Evolutionary conservation across 2,888 invertebrate genomes (phyloP).

Genomic region (Aphidius colemani): DNA sequence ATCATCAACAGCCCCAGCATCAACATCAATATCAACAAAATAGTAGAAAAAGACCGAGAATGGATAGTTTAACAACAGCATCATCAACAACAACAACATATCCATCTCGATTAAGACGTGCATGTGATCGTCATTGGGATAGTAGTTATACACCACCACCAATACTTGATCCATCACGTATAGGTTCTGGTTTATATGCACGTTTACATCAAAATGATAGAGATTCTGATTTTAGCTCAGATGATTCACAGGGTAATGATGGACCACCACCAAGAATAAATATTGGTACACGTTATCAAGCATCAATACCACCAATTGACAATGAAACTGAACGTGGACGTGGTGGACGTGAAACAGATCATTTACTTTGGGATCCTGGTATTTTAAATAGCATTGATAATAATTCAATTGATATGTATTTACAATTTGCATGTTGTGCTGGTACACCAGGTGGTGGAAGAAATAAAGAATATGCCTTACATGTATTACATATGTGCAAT

Average conservation of each 20-base stretch:
- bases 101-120: conserved; percentile 57
- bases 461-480: conserved; percentile 91
- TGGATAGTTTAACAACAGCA: conserved; percentile 56
- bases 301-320: conserved; percentile 70
- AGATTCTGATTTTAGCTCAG: conserved; percentile 54
- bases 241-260: conserved; percentile 57
- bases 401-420: conserved; percentile 89
- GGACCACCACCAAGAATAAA: conserved; percentile 78
- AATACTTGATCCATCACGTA: conserved; percentile 88
- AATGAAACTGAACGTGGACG: conserved; percentile 61
- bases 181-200: conserved; percentile 81
- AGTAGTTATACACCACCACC: conserved; percentile 88
- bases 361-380: conserved; percentile 86
- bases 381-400: conserved; percentile 73
- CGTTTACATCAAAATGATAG: conserved; percentile 57
- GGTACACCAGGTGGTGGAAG: conserved; percentile 92
- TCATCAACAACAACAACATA: conserved; percentile 45
- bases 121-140: conserved; percentile 57
- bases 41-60: conserved; percentile 69
- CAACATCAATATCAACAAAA: no score
- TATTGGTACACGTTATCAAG: conserved; percentile 86
- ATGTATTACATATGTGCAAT: conserved; percentile 82
- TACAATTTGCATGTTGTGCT: conserved; percentile 94
- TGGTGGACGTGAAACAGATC: conserved; percentile 64
- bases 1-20: no score